These are phyloP conservation scores for Schizopygopsis pylzovi DNA, from an alignment of 2,797 vertebrate genomes.

Conservation along the genomic window DNA sequence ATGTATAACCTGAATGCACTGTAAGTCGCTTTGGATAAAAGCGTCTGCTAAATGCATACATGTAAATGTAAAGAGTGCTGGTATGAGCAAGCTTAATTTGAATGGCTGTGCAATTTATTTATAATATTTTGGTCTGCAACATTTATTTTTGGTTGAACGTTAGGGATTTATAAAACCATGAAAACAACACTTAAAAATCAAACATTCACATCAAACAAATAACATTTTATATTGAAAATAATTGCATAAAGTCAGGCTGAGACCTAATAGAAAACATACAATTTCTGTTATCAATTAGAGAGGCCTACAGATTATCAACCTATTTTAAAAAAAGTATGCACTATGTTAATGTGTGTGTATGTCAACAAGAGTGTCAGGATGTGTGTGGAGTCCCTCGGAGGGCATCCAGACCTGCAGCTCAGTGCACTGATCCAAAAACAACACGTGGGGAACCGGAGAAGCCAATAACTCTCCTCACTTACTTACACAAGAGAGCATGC, in stretches of 20 bases:
- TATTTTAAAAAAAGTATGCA: background rate
- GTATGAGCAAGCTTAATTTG: background rate
- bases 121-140: background rate
- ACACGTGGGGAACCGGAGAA: slow-evolving; percentile 52
- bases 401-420: slow-evolving; percentile 63
- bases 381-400: slow-evolving; percentile 51
- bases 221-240: background rate
- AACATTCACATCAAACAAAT: background rate
- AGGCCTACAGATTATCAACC: background rate
- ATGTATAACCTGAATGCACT: too few relatives aligned
- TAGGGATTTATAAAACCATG: background rate
- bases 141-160: background rate
- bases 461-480: slow-evolving; percentile 45
- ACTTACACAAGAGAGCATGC: background rate
- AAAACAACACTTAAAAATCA: background rate
- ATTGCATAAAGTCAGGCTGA: background rate
- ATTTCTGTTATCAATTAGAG: background rate
- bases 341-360: slow-evolving; percentile 4
- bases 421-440: slow-evolving; percentile 70
- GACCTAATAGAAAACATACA: background rate
- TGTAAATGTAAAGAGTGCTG: background rate
- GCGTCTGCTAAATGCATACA: too few relatives aligned
- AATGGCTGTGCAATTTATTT: background rate
- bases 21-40: too few relatives aligned
- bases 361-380: slow-evolving; percentile 42